Evolutionary conservation across 1,140 invertebrate genomes (phyloP), one percentile per base, ranked within the genome.

Genomic region (Brachionus koreanus): DNA sequence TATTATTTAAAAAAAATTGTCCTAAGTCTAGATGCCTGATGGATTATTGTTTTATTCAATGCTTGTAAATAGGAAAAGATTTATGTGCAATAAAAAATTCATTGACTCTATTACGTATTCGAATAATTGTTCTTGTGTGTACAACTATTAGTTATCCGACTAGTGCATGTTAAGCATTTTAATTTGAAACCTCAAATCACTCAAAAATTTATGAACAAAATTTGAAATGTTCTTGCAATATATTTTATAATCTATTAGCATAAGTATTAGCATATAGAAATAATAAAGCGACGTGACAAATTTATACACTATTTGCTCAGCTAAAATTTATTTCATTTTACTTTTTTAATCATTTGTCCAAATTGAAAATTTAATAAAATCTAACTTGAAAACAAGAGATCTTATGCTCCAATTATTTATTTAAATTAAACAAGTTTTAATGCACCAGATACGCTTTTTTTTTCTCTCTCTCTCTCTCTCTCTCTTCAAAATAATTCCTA

Each of bases 141-240:
- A 57, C 49, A 57, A 57, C 16, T 57, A 57, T 9, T 9, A 57
- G 16, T 19, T n/a, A 57, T 57, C 49, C 19, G 49, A 57, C 49
- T 57, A 19, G 49, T 57, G 49, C n/a, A 57, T 57, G 49, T 57
- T 57, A 4, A 57, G 49, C n/a, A 57, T 57, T 23, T 25, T 23
- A 19, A 19, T 57, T 52, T 16, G 19, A 52, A 52, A 6, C 19
- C 12, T 46, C 16, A 57, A 19, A 57, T 57, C 49, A 57, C 49
- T 19, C 49, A 57, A 57, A 52, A 57, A 57, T 57, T 57, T 57
- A 57, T 57, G 49, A 57, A 57, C 49, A 57, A 57, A 57, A 57
- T 57, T 57, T 57, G 49, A 57, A 57, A 57, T 57, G 19, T 25
- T 57, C 19, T 57, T 57, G 49, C 49, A 57, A 19, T 57, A 29